Base-by-base conservation (phyloP, 1,140 invertebrate species). In the Antheraea mylitta region DNA sequence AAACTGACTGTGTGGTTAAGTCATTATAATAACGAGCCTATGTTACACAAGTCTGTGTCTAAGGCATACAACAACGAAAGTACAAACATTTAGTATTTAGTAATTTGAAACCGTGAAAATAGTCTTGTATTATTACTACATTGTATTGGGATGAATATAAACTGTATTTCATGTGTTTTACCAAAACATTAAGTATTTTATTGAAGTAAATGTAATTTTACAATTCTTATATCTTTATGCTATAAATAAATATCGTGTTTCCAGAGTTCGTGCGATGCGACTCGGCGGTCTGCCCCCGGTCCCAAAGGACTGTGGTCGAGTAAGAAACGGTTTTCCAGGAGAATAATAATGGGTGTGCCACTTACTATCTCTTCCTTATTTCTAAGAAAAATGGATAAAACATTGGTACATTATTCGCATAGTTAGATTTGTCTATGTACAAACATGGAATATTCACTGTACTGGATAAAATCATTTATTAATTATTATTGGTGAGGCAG, bases 271-370 rank as follows among this genome's bases (percentile, higher is more conserved):
- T 61, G 64, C 64, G 16, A 45, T 58, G 70, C 48, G 68, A 16
- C 59, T 45, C 4, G 42, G 61, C 19, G 60, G 62, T 48, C 70
- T 69, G 68, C 68, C 42, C 67, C 53, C 8, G 0, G 38, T 70
- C 75, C 69, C 75, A 13, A 13, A 70, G 72, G 72, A 72, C 16
- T 22, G 45, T 53, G 69, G 19, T 30, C 65, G 64, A 74, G 66
- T 59, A 69, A 67, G 66, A 42, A 68, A 66, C 71, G 72, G 71
- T 78, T 74, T 72, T 76, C 74, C 59, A 68, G 68, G 58, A 66
- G 74, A 79, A 73, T 79, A 79, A 75, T 76, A 78, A 79, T 73
- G 60, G 19, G 19, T 22, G 45, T 53, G 16, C 16, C 45, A 53
- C 45, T 53, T 53, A 53, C 45, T 53, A 53, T 53, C 45, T 53